These are phyloP conservation scores for Drosophila lini DNA, from an alignment of 1,140 invertebrate species.

Conservation along the genomic window DNA sequence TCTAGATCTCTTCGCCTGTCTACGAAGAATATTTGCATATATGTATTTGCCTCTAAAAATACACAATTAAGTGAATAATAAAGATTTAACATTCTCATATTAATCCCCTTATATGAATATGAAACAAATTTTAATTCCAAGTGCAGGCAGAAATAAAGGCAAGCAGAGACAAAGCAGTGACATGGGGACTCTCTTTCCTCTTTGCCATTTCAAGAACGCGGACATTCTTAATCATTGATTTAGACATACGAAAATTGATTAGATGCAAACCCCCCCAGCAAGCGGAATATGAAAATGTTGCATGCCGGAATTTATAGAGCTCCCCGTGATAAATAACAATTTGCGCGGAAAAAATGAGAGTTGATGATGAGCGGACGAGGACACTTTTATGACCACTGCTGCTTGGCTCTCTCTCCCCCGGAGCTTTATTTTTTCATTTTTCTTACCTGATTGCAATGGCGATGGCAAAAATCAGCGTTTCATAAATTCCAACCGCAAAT, in stretches of 20 bases:
- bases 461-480: conserved; percentile 65
- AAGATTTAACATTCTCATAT: neutral
- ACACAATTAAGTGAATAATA: too few species aligned
- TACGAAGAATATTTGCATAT: neutral
- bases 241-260: conserved; percentile 80
- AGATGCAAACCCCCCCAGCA: conserved; percentile 47
- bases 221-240: conserved; percentile 82
- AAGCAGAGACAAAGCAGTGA: conserved; percentile 8
- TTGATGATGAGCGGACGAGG: conserved; percentile 66
- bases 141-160: conserved; percentile 5
- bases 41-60: too few species aligned
- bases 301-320: conserved; percentile 64
- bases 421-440: conserved; percentile 24
- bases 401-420: conserved; percentile 19
- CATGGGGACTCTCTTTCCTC: neutral
- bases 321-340: conserved; percentile 78
- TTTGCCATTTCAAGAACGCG: conserved; percentile 47
- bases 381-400: conserved; percentile 60
- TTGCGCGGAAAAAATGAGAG: conserved; percentile 42
- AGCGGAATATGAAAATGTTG: conserved; percentile 27
- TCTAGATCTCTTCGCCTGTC: neutral
- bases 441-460: conserved; percentile 68
- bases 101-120: neutral
- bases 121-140: neutral
- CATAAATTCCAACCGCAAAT: conserved; percentile 73